A percentile compares a stretch with the other conserved stretches of the same genome.
Evolutionary conservation across 2,797 vertebrate genomes (phyloP).

Genomic region (Lagorchestes hirsutus): DNA sequence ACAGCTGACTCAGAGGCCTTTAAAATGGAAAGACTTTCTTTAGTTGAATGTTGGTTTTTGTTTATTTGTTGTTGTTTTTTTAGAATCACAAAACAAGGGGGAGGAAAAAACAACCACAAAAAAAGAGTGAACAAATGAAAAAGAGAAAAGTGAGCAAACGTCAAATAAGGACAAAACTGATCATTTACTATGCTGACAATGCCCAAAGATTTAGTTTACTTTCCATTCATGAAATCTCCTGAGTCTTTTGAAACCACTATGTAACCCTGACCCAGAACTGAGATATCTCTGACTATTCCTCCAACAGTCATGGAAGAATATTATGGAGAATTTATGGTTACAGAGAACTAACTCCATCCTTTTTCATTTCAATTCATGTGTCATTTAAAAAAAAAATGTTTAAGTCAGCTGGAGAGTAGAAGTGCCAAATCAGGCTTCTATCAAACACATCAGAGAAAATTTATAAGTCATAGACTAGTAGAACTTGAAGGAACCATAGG

Average conservation of each 20-base stretch:
- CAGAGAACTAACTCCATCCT: background rate
- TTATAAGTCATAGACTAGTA: background rate
- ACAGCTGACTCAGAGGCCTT: constrained; percentile 44
- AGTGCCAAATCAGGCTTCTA: constrained; percentile 21
- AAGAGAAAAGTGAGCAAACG: constrained; percentile 23
- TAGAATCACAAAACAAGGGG: constrained; percentile 15
- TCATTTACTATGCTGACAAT: constrained; percentile 5
- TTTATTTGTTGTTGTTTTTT: background rate
- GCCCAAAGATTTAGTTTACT: background rate
- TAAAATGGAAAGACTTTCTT: constrained; percentile 65
- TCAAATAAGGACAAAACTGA: background rate
- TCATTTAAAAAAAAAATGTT: constrained; percentile 29
- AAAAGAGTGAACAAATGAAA: constrained; percentile 41
- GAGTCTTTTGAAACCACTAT: constrained; percentile 35
- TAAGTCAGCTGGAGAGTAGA: constrained; percentile 17
- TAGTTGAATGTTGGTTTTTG: constrained; percentile 61
- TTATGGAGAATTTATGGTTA: constrained; percentile 1
- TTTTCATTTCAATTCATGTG: constrained; percentile 30
- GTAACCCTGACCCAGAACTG: constrained; percentile 3
- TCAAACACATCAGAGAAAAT: constrained; percentile 38
- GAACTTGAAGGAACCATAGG: background rate
- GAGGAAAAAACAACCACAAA: constrained; percentile 29
- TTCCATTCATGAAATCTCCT: constrained; percentile 1
- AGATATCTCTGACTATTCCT: background rate
- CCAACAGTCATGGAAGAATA: background rate